Base-by-base conservation (phyloP, 2,113 vertebrate genomes). In the Neodon shergylaensis region DNA sequence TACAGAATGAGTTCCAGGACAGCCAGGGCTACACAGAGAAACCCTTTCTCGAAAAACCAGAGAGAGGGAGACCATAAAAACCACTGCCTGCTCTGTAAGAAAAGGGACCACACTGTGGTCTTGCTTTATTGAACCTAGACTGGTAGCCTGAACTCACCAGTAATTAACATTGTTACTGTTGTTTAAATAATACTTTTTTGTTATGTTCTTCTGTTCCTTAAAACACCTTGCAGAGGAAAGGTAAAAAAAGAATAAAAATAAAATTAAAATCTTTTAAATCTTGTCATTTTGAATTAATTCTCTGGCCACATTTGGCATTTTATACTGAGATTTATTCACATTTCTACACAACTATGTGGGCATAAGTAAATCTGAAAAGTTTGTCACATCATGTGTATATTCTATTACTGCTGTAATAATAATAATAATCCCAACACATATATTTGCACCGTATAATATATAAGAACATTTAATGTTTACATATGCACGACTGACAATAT, bases 181-280 rank as follows among this genome's bases (percentile, higher is more conserved):
- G 61, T 82, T 39, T 0, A 81, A 65, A 90, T 42, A 94, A 72
- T 7, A 8, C 52, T 85, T 66, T 66, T 42, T 65, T 49, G 8
- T 58, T 85, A 12, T 36, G 76, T 85, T 96, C 91, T 70, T 47
- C 39, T 90, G 68, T 66, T 66, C n/a, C 52, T 91, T 58, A 93
- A 81, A 93, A 92, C 33, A 19, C 24, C 88, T 65, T n/a, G n/a
- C 28, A 93, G 22, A 96, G 58, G 82, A 91, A 94, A 42, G 36
- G 5, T 36, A 79, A 54, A 68, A 68, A 88, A 79, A 52, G 13
- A 65, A 89, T 74, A n/a, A 91, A 96, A 95, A 91, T 54, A 52
- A 14, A 77, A 86, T 70, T n/a, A 91, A 96, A 95, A 88, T 54
- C 54, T 90, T n/a, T 90, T 74, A 24, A 96, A 79, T 74, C 21